phyloP scores from a whole-genome alignment of 64 coral and sea anemone species.

The Montipora foliosa region DNA sequence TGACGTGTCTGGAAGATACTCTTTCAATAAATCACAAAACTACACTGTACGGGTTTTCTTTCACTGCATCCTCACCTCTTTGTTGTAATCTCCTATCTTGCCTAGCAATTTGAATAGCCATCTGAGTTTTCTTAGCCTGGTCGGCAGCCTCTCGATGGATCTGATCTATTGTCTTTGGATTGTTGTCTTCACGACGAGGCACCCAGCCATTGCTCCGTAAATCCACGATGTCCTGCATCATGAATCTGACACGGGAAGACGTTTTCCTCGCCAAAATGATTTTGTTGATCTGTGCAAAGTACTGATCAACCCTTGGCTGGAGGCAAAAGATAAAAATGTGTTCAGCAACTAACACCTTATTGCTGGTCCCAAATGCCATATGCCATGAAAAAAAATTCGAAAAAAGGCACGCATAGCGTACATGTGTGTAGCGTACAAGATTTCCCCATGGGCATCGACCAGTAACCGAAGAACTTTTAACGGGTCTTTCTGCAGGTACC shows the following conservation, averaged over 20 bases:
- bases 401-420: no score
- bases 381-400: no score
- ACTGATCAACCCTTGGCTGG: slow-evolving; percentile 91
- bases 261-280: slow-evolving; percentile 75
- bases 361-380: no score
- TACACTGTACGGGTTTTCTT: no score
- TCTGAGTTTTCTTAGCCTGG: slow-evolving; percentile 69
- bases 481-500: no score
- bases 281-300: slow-evolving; percentile 93
- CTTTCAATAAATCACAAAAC: no score
- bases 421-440: no score
- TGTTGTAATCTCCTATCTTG: slow-evolving; percentile 37
- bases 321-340: neutral
- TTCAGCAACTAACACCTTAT: neutral
- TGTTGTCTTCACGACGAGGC: slow-evolving; percentile 82
- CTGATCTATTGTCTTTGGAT: slow-evolving; percentile 94
- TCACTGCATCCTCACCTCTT: slow-evolving; percentile 23
- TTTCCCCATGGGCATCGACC: no score
- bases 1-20: neutral
- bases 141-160: slow-evolving; percentile 89
- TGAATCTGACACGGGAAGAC: slow-evolving; percentile 81
- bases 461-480: no score
- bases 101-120: slow-evolving; percentile 45
- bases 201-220: slow-evolving; percentile 85
- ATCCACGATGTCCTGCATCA: slow-evolving; percentile 90